Conservation (phyloP, 1,140 invertebrate genomes). For the silkworm (Bombyx mori) region DNA sequence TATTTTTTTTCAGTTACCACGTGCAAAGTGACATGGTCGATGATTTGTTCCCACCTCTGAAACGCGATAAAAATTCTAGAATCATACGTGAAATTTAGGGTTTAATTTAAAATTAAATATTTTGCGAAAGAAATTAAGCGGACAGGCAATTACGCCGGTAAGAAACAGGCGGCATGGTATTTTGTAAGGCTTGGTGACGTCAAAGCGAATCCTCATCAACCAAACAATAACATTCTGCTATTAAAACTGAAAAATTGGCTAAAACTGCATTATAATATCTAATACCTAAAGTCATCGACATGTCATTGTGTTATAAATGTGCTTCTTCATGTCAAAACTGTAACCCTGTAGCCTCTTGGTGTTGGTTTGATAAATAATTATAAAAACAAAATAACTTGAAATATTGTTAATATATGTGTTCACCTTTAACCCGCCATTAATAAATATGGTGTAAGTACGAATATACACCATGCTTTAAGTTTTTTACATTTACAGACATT, state of each 20-base stretch:
- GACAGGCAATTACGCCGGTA: slow-evolving; percentile 38
- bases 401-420: too few relatives aligned
- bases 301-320: slow-evolving; percentile 41
- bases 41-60: slow-evolving; percentile 88
- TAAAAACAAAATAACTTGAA: too few relatives aligned
- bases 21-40: slow-evolving; percentile 92
- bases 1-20: slow-evolving; percentile 84
- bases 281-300: slow-evolving; percentile 47
- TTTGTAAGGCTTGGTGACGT: slow-evolving; percentile 35
- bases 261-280: slow-evolving; percentile 15
- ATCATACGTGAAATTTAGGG: slow-evolving; percentile 1
- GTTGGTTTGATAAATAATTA: too few relatives aligned
- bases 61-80: slow-evolving; percentile 40
- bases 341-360: too few relatives aligned
- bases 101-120: neutral
- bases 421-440: too few relatives aligned
- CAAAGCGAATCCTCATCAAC: slow-evolving; percentile 28
- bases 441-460: too few relatives aligned
- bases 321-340: neutral
- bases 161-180: slow-evolving; percentile 53
- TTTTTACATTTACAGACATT: too few relatives aligned
- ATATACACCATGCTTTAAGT: too few relatives aligned
- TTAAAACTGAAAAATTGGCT: slow-evolving; percentile 3
- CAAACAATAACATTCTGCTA: slow-evolving; percentile 15
- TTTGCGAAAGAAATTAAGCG: slow-evolving; percentile 27